A percentile compares a stretch with the other conserved stretches of the same genome.
Conservation (phyloP, 2,113 vertebrate species). For the Sigmodon hispidus region DNA sequence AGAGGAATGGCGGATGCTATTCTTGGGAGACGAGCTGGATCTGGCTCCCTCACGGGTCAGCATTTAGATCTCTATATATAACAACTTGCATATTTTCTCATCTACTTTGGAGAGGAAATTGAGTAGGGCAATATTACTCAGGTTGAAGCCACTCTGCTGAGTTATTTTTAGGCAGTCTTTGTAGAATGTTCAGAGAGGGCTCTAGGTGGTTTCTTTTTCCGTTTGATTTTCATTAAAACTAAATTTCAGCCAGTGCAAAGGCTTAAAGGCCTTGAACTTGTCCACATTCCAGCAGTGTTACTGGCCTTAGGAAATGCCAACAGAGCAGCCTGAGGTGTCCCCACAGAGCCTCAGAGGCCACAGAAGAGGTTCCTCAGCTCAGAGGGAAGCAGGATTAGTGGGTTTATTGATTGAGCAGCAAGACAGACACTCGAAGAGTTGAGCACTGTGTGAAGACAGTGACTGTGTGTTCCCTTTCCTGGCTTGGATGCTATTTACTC, state of each 20-base stretch:
- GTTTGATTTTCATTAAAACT: constrained; percentile 27
- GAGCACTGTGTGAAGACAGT: neutral
- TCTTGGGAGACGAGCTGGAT: neutral
- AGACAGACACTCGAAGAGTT: neutral
- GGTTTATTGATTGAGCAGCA: neutral
- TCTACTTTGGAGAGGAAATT: neutral
- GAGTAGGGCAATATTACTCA: neutral
- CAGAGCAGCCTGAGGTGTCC: neutral
- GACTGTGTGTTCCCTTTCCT: accelerated
- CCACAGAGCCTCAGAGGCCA: neutral
- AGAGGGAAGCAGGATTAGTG: neutral
- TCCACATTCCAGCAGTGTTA: neutral
- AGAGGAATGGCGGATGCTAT: neutral
- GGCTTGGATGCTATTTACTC: neutral
- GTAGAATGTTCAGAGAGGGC: neutral
- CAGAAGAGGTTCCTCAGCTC: neutral
- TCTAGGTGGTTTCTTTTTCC: neutral
- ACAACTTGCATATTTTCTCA: constrained; percentile 47
- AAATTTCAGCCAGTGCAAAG: neutral
- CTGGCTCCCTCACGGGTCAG: neutral
- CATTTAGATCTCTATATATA: neutral
- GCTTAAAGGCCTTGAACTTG: neutral
- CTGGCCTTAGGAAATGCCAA: neutral
- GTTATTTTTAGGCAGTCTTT: constrained; percentile 30
- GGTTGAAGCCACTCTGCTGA: neutral